These are phyloP conservation scores for Empidonax traillii DNA, from an alignment of 2,113 vertebrate species.

Conservation along the genomic window DNA sequence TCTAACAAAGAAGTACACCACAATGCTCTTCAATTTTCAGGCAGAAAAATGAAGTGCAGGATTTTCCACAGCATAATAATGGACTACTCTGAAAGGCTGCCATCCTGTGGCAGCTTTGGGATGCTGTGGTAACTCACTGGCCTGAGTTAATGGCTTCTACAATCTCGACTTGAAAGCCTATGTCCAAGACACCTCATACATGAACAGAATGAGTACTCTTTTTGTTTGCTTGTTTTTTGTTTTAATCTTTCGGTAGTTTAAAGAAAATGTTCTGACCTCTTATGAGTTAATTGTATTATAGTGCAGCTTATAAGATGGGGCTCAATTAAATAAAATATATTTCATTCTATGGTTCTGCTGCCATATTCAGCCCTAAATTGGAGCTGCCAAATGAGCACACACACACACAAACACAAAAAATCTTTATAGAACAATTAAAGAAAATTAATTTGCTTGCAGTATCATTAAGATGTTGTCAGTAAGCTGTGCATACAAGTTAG, in stretches of 20 bases:
- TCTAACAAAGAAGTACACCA: not conserved
- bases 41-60: not conserved
- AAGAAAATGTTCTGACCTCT: not conserved
- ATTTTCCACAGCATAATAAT: not conserved
- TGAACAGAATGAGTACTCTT: not conserved
- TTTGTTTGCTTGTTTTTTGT: too few relatives aligned
- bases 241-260: not conserved
- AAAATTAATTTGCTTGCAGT: not conserved
- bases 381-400: not conserved
- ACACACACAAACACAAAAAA: not conserved
- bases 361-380: not conserved
- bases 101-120: not conserved
- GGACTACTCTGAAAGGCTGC: slow-evolving; percentile 1
- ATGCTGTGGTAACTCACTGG: not conserved
- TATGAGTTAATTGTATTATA: not conserved
- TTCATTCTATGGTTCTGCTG: not conserved
- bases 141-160: not conserved
- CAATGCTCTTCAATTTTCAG: not conserved
- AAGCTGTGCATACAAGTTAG: not conserved
- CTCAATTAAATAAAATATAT: not conserved
- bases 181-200: rapidly evolving
- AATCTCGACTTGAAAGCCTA: not conserved
- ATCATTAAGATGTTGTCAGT: not conserved
- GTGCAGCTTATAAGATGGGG: not conserved
- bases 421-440: not conserved